Percentiles rank a stretch among this genome's conserved stretches.
These are phyloP conservation scores for Hydropsyche tenuis DNA, from an alignment of 1,140 invertebrate species.

Conservation along the genomic window DNA sequence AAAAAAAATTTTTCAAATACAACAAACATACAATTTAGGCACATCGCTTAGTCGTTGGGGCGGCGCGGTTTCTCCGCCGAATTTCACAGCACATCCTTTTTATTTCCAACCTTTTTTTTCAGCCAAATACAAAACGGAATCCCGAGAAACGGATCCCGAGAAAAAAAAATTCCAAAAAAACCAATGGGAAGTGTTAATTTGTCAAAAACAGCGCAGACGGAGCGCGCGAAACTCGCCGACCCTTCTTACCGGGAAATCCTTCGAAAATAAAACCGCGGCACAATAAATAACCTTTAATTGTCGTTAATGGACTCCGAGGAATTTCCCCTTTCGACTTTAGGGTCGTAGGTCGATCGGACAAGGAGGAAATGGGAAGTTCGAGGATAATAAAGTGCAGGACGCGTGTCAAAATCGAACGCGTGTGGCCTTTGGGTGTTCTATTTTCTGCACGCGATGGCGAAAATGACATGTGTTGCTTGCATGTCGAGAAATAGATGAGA, in stretches of 20 bases:
- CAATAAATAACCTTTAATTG: constrained; percentile 46
- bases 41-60: constrained; percentile 21
- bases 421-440: constrained; percentile 3
- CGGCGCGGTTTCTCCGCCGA: not conserved
- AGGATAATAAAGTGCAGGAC: constrained; percentile 1
- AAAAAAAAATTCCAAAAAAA: constrained; percentile 7
- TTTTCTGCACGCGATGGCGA: not conserved
- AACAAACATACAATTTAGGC: no score
- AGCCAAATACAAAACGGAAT: not conserved
- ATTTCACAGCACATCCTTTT: not conserved
- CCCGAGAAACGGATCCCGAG: constrained; percentile 8
- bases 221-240: not conserved
- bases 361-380: not conserved
- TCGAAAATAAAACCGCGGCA: not conserved
- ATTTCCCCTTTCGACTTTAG: constrained; percentile 37
- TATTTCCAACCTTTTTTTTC: constrained; percentile 7
- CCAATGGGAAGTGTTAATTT: constrained; percentile 27
- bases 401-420: constrained; percentile 13
- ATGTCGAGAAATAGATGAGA: not conserved
- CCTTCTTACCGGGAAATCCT: no score
- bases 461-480: not conserved
- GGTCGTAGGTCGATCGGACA: not conserved
- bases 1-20: no score
- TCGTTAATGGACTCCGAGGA: constrained; percentile 41
- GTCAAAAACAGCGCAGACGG: constrained; percentile 26